Conservation (phyloP, 2,888 invertebrate genomes). For the Malachius bipustulatus region DNA sequence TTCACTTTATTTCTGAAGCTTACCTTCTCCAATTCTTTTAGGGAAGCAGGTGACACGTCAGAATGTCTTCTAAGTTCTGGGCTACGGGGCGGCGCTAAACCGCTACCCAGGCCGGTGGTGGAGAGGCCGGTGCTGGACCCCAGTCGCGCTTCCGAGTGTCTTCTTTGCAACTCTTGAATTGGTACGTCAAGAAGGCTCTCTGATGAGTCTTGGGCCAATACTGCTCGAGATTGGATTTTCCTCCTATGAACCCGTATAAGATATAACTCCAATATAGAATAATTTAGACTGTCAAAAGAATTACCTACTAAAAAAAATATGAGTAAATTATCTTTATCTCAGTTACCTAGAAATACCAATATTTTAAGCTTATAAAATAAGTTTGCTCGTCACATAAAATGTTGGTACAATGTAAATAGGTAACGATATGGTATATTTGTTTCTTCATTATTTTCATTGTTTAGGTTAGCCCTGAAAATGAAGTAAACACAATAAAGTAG, state of each 20-base stretch:
- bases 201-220: constrained; percentile 72
- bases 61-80: constrained; percentile 74
- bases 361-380: no score
- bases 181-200: constrained; percentile 74
- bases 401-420: no score
- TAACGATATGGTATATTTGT: no score
- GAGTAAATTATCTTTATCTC: no score
- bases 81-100: constrained; percentile 71
- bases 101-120: constrained; percentile 43
- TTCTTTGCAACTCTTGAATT: constrained; percentile 63
- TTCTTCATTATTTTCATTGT: no score
- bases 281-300: no score
- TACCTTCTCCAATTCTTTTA: constrained; percentile 84
- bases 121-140: constrained; percentile 42
- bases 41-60: constrained; percentile 75
- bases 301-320: no score
- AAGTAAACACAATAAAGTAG: no score
- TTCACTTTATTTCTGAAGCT: no score
- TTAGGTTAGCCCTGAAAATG: no score
- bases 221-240: constrained; percentile 65
- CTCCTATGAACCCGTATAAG: constrained; percentile 49
- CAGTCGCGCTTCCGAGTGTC: constrained; percentile 67
- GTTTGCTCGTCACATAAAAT: no score
- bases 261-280: neutral
- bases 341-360: no score